A percentile compares a stretch with the other conserved stretches of the same genome.
phyloP scores from a whole-genome alignment of 2,797 vertebrate genomes.

The Oceanodroma leucorhoa region DNA sequence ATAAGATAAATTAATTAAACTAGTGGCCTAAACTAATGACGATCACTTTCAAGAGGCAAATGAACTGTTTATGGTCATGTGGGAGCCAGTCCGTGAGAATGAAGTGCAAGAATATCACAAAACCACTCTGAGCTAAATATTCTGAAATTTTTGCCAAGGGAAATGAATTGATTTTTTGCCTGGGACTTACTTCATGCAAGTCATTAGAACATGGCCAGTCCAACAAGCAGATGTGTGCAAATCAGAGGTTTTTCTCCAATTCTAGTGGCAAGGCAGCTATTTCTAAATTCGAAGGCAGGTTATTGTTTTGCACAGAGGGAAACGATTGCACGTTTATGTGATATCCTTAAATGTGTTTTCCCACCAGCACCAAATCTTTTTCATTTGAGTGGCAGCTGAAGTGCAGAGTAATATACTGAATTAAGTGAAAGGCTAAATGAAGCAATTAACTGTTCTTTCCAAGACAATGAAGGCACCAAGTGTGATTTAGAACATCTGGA shows the following conservation, averaged over 20 bases:
- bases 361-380: not conserved
- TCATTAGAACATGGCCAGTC: not conserved
- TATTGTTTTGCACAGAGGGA: not conserved
- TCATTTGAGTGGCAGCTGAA: constrained; percentile 61
- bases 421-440: constrained; percentile 66
- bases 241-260: not conserved
- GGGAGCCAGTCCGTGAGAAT: not conserved
- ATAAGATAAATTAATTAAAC: constrained; percentile 25
- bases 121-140: not conserved
- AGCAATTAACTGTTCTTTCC: constrained; percentile 58
- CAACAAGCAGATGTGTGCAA: not conserved
- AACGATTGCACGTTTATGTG: constrained; percentile 3
- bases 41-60: not conserved
- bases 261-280: not conserved
- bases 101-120: not conserved
- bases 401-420: constrained; percentile 45
- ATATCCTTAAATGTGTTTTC: constrained; percentile 32
- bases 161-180: not conserved
- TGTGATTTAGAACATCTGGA: constrained; percentile 13
- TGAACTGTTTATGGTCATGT: not conserved
- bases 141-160: not conserved
- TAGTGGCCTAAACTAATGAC: not conserved
- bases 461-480: not conserved
- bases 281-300: not conserved
- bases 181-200: not conserved